Conservation (phyloP, 2,888 invertebrate genomes). For the Drosophila mayaguana region DNA sequence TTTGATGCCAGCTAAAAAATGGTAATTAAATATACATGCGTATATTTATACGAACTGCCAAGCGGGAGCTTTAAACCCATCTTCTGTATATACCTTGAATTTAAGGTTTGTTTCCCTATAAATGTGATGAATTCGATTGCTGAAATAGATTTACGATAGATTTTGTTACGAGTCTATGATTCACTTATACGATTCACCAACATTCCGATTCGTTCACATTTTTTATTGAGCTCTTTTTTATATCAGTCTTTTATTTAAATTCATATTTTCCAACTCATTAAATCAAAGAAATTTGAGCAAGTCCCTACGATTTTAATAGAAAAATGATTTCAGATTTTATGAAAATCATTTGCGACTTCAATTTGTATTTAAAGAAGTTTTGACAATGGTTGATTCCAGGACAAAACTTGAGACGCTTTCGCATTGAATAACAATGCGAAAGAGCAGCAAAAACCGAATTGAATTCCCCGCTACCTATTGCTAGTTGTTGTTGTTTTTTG, state of each 20-base stretch:
- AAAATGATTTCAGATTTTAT: not conserved
- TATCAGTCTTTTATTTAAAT: not conserved
- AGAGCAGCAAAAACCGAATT: slow-evolving; percentile 21
- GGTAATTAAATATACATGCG: slow-evolving; percentile 7
- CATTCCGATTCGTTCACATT: no score
- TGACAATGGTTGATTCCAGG: slow-evolving; percentile 20
- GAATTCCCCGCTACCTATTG: slow-evolving; percentile 1
- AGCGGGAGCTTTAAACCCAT: not conserved
- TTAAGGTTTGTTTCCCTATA: not conserved
- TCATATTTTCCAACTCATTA: rapidly evolving
- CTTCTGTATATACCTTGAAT: not conserved
- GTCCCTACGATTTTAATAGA: no score
- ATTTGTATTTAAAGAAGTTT: slow-evolving; percentile 33
- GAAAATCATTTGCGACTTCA: not conserved
- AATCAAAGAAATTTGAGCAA: not conserved
- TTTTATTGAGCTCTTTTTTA: not conserved
- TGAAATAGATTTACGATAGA: no score
- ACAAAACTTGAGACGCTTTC: slow-evolving; percentile 31
- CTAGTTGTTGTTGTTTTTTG: slow-evolving; percentile 10
- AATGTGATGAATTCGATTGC: not conserved
- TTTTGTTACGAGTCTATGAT: no score
- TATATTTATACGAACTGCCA: not conserved
- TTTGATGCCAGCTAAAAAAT: not conserved
- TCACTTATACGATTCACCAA: no score
- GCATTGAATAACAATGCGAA: slow-evolving; percentile 40